These are phyloP conservation scores for Elysia chlorotica DNA, from an alignment of 1,140 invertebrate species.

Conservation along the genomic window DNA sequence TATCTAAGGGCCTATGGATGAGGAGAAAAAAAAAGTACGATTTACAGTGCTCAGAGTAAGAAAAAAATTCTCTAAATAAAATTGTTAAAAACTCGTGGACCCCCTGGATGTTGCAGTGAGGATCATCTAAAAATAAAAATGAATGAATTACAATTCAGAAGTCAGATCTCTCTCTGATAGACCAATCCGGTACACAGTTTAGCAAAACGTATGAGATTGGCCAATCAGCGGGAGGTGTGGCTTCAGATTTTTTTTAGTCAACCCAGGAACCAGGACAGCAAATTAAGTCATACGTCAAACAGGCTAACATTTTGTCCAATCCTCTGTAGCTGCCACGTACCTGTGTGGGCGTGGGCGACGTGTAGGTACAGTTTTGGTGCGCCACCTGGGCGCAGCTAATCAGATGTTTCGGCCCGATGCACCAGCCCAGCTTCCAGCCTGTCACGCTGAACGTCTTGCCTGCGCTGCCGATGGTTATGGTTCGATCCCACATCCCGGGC, in stretches of 20 bases:
- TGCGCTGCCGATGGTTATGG: constrained; percentile 95
- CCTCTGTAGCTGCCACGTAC: constrained; percentile 34
- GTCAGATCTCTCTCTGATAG: not conserved
- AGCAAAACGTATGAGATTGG: not conserved
- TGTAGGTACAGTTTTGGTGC: constrained; percentile 95
- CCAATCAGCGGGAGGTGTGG: not conserved
- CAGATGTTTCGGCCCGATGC: constrained; percentile 68
- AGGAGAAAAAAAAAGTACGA: too few relatives aligned
- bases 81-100: too few relatives aligned
- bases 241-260: not conserved
- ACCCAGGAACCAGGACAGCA: not conserved
- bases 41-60: too few relatives aligned
- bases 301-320: not conserved
- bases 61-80: too few relatives aligned
- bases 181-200: not conserved
- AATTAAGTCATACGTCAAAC: not conserved
- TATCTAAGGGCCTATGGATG: too few relatives aligned
- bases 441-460: constrained; percentile 98
- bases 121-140: too few relatives aligned
- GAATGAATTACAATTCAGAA: too few relatives aligned
- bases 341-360: constrained; percentile 80
- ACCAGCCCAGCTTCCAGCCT: constrained; percentile 89
- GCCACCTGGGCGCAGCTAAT: constrained; percentile 75
- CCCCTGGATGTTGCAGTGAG: too few relatives aligned
- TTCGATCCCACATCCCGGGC: constrained; percentile 97